Evolutionary conservation across 2,888 invertebrate species (phyloP).

Genomic region (Laothoe populi): DNA sequence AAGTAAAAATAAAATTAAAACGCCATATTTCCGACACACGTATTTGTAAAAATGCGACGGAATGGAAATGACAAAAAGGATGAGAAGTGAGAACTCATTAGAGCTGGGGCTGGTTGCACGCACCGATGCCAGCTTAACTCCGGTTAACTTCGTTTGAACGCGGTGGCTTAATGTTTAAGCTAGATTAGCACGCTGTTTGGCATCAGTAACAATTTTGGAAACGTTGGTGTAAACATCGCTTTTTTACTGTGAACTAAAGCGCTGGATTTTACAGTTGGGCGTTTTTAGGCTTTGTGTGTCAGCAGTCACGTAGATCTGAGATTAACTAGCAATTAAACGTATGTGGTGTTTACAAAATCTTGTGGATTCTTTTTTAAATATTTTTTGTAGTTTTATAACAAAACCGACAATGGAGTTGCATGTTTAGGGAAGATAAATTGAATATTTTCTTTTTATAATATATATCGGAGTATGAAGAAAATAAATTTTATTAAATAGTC

Average conservation of each 20-base stretch:
- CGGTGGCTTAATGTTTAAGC: background rate
- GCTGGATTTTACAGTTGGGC: background rate
- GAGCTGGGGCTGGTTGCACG: background rate
- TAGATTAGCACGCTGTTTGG: slow-evolving; percentile 8
- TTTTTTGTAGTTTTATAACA: too few relatives aligned
- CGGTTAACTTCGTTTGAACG: slow-evolving; percentile 3
- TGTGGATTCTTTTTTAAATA: too few relatives aligned
- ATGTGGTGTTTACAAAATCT: too few relatives aligned
- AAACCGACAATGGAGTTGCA: too few relatives aligned
- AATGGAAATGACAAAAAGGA: slow-evolving; percentile 8
- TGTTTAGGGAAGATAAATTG: too few relatives aligned
- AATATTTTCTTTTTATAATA: too few relatives aligned
- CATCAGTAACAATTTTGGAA: background rate
- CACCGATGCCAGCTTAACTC: background rate
- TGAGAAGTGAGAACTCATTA: background rate
- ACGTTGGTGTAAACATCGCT: background rate
- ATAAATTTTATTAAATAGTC: too few relatives aligned
- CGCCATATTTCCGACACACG: background rate
- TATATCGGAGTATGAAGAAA: too few relatives aligned
- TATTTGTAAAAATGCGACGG: background rate
- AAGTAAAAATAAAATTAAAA: background rate
- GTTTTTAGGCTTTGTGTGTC: too few relatives aligned
- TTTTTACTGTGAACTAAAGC: background rate
- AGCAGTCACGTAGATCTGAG: too few relatives aligned
- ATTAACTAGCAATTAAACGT: too few relatives aligned